A percentile compares a stretch with the other conserved stretches of the same genome.
Conservation (phyloP, 2,113 vertebrate genomes). For the Elephas maximus region DNA sequence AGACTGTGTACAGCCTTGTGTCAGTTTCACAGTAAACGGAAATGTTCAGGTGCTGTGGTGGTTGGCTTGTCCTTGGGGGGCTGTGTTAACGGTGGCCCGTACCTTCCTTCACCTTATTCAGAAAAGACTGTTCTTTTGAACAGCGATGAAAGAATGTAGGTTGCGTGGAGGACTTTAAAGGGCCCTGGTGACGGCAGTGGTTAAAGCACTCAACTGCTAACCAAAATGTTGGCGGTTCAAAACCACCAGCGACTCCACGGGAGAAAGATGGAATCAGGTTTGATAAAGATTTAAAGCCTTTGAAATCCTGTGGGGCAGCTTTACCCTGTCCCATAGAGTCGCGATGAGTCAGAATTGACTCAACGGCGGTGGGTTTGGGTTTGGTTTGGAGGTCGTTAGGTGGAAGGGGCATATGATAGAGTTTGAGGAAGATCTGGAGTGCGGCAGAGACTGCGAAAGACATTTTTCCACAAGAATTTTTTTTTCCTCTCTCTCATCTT, state of each 20-base stretch:
- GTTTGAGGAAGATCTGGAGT: background rate
- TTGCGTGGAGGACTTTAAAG: too few species aligned
- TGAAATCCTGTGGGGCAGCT: too few species aligned
- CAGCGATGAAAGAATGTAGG: too few species aligned
- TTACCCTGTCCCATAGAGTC: background rate
- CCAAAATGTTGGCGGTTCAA: too few species aligned
- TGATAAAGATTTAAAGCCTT: too few species aligned
- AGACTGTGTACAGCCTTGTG: background rate
- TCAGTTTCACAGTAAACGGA: background rate
- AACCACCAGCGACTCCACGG: too few species aligned
- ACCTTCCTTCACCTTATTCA: background rate
- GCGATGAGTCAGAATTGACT: background rate
- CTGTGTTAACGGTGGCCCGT: background rate
- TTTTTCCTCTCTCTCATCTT: background rate
- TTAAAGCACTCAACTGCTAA: too few species aligned
- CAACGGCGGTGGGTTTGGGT: background rate
- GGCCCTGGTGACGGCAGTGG: too few species aligned
- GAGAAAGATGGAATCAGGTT: too few species aligned
- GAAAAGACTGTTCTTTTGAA: too few species aligned
- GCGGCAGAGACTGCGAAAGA: background rate
- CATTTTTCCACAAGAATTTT: background rate
- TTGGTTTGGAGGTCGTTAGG: background rate
- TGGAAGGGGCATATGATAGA: background rate
- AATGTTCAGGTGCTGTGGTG: background rate
- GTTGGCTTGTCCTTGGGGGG: background rate